Conservation (phyloP, 2,888 invertebrate genomes). For the Epinotia nisella region DNA sequence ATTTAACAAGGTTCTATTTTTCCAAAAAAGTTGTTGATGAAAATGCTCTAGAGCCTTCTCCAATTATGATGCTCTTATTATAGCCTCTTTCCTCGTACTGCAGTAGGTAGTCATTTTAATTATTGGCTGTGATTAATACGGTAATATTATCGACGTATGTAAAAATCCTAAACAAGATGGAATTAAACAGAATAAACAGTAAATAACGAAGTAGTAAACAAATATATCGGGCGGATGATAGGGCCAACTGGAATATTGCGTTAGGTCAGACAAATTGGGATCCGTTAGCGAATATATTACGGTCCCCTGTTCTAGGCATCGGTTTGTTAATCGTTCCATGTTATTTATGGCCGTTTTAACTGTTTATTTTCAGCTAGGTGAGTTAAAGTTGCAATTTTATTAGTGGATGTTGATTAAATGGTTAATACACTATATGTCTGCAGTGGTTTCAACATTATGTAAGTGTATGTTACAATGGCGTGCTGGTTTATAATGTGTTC, state of each 20-base stretch:
- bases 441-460: not conserved
- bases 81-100: too few relatives aligned
- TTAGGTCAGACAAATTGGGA: constrained; percentile 84
- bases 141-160: too few relatives aligned
- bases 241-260: constrained; percentile 73
- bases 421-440: constrained; percentile 3
- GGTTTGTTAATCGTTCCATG: constrained; percentile 81
- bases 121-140: too few relatives aligned
- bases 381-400: constrained; percentile 39
- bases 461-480: not conserved
- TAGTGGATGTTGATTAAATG: constrained; percentile 27
- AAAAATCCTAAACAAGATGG: not conserved
- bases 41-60: too few relatives aligned
- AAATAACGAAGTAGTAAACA: constrained; percentile 26
- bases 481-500: not conserved
- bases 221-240: constrained; percentile 20
- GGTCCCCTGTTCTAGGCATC: constrained; percentile 73
- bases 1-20: too few relatives aligned
- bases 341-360: constrained; percentile 75
- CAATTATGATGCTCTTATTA: too few relatives aligned
- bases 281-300: constrained; percentile 83
- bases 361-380: constrained; percentile 51
- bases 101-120: too few relatives aligned
- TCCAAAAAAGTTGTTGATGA: too few relatives aligned
- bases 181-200: not conserved